Base-by-base conservation (phyloP, 2,888 invertebrate species). In the Druceiella hillmani region DNA sequence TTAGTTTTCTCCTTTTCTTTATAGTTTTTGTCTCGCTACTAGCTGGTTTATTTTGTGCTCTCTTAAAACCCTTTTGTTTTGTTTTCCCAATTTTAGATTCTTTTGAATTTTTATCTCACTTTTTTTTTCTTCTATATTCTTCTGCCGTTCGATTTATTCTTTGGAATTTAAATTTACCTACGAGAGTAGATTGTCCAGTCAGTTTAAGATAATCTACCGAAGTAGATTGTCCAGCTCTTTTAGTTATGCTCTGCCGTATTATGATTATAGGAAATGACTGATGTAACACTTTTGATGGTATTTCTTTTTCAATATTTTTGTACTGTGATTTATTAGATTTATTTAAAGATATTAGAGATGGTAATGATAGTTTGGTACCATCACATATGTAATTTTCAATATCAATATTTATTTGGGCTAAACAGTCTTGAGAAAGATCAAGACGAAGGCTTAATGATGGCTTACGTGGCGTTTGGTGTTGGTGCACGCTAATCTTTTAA, bases 31-130 rank as follows among this genome's bases (percentile, higher is more conserved):
- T 22, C 15, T 45, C 40, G 17, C 24, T 17, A 10, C 38, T 40
- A 43, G 17, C 40, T 43, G 30, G 35, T 45, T 43, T 43, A 4
- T 40, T 36, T 43, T 43, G n/a, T n/a, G n/a, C n/a, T n/a, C n/a
- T n/a, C n/a, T n/a, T n/a, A n/a, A n/a, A n/a, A n/a, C n/a, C n/a
- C n/a, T n/a, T 43, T 38, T 33, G 33, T 30, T 9, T 29, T 20
- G 28, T 28, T 3, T 24, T 14, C 24, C 32, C 38, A 17, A 33
- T 16, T 43, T 43, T 43, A 34, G 24, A 24, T 36, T 33, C 14
- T n/a, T 26, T 35, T 11, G 24, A 41, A 37, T 34, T 29, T 17
- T 34, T n/a, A n/a, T n/a, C n/a, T n/a, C n/a, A n/a, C n/a, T n/a
- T n/a, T n/a, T 43, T 41, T 29, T 40, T 44, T 41, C 27, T 31